These are phyloP conservation scores for Argentina silus DNA, from an alignment of 2,797 vertebrate genomes.

Conservation along the genomic window DNA sequence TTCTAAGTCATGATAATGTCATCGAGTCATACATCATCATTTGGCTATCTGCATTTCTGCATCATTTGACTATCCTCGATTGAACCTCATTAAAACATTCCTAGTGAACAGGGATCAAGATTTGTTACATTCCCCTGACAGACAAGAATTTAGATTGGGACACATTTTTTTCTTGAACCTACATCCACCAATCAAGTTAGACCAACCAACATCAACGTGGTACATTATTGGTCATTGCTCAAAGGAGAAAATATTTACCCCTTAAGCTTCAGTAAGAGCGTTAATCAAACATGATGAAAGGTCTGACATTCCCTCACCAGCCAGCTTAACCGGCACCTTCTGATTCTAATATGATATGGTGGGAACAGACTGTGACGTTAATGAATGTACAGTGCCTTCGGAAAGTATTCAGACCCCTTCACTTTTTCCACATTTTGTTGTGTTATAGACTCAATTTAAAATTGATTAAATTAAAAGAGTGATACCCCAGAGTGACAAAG, in stretches of 20 bases:
- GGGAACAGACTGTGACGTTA: neutral
- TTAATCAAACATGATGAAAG: neutral
- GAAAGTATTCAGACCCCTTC: too few species aligned
- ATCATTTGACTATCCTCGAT: neutral
- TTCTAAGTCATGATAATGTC: neutral
- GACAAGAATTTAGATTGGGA: neutral
- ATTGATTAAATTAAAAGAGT: too few species aligned
- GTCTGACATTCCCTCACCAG: too few species aligned
- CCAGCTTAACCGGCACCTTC: too few species aligned
- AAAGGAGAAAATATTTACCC: neutral
- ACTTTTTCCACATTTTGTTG: too few species aligned
- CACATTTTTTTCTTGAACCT: neutral
- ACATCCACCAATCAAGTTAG: neutral
- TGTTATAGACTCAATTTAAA: too few species aligned
- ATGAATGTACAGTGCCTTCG: too few species aligned
- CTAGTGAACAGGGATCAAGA: neutral
- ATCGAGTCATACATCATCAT: neutral
- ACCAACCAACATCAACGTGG: neutral
- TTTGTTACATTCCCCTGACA: neutral
- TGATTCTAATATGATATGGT: neutral
- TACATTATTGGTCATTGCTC: neutral
- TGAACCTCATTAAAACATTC: neutral
- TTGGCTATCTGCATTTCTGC: neutral
- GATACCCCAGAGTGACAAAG: too few species aligned
- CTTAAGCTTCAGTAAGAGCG: neutral